A percentile compares a stretch with the other conserved stretches of the same genome.
These are phyloP conservation scores for Hypolimnas misippus DNA, from an alignment of 2,888 invertebrate genomes.

Conservation along the genomic window DNA sequence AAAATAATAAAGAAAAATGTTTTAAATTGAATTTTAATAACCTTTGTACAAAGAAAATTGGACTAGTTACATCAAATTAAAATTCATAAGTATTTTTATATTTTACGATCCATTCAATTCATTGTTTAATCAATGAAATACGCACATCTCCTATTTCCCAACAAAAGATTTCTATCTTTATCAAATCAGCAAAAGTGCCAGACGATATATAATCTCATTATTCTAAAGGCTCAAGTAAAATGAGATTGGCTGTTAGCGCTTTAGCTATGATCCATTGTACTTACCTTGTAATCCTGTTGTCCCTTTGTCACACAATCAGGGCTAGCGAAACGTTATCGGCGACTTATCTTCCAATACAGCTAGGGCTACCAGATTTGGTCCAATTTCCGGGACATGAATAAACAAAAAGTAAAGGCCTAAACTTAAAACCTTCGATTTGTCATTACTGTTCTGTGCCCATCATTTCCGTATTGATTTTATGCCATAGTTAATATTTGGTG, in stretches of 20 bases:
- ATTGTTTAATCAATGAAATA: not conserved
- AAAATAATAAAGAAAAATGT: too few relatives aligned
- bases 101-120: not conserved
- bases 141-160: conserved; percentile 26
- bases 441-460: too few relatives aligned
- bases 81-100: not conserved
- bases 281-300: conserved; percentile 70
- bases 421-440: too few relatives aligned
- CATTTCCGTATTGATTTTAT: too few relatives aligned
- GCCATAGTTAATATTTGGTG: too few relatives aligned
- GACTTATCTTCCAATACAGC: conserved; percentile 41
- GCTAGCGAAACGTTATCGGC: conserved; percentile 50
- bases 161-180: conserved; percentile 28
- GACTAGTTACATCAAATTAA: too few relatives aligned
- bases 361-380: conserved; percentile 1
- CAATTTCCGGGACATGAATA: not conserved
- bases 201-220: conserved; percentile 68
- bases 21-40: too few relatives aligned
- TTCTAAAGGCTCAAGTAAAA: conserved; percentile 59
- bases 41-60: too few relatives aligned
- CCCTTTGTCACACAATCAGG: conserved; percentile 52
- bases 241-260: conserved; percentile 65
- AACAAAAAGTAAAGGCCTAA: not conserved
- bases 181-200: conserved; percentile 42
- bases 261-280: conserved; percentile 64